Percentiles rank a stretch among this genome's conserved stretches.
Evolutionary conservation across 2,113 vertebrate genomes (phyloP).

Genomic region (Anser cygnoides): DNA sequence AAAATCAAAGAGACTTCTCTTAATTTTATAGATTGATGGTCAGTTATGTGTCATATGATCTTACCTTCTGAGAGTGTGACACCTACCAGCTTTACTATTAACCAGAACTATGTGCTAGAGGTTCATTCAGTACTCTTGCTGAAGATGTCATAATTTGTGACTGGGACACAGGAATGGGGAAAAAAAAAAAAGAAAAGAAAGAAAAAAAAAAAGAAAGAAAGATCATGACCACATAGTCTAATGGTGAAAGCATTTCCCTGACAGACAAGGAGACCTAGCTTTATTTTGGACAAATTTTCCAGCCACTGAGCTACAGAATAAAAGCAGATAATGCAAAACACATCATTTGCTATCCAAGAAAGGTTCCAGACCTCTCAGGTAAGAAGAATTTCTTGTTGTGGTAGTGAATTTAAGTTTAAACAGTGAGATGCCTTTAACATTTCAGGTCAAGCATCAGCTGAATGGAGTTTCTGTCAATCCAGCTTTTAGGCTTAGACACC

Average conservation of each 20-base stretch:
- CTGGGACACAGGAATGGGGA: background rate
- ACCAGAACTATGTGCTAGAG: background rate
- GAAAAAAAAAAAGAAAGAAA: background rate
- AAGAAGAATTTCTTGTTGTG: background rate
- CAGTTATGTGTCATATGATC: background rate
- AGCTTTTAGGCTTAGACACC: background rate
- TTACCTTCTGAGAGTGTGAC: background rate
- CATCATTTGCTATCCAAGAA: background rate
- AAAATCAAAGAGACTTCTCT: background rate
- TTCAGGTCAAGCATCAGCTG: background rate
- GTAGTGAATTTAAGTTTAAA: background rate
- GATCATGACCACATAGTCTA: background rate
- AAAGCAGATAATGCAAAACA: background rate
- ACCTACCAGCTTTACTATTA: background rate
- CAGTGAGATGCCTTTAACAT: background rate
- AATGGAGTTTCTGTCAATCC: background rate
- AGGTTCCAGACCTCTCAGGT: fast-evolving
- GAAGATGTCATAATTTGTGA: background rate
- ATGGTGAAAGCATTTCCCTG: background rate
- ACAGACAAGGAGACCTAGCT: background rate
- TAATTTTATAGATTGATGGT: background rate
- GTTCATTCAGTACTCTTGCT: background rate
- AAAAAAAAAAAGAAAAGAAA: background rate
- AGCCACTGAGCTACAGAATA: background rate
- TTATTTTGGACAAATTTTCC: background rate